Conservation (phyloP, 1,140 invertebrate species). For the Drosophila repletoides region DNA sequence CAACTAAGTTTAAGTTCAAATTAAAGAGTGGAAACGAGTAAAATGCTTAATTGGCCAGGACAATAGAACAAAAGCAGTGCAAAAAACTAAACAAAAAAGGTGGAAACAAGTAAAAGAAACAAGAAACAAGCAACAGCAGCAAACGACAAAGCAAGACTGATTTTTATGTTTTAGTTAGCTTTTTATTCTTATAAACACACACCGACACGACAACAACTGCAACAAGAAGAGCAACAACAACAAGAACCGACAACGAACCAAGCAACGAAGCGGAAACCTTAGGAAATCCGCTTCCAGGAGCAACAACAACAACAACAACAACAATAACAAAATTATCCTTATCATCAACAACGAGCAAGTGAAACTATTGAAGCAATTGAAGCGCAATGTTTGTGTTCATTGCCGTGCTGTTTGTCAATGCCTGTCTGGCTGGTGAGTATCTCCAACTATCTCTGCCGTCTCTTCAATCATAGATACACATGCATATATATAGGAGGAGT, state of each 20-base stretch:
- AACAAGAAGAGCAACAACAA: conserved; percentile 11
- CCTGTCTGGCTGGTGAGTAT: conserved; percentile 79
- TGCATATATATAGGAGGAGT: neutral
- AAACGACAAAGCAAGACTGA: conserved; percentile 71
- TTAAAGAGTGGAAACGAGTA: conserved; percentile 27
- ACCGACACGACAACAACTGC: conserved; percentile 27
- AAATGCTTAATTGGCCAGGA: conserved; percentile 31
- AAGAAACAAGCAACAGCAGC: conserved; percentile 11
- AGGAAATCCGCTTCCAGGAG: conserved; percentile 40
- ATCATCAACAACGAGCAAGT: conserved; percentile 16
- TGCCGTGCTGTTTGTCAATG: conserved; percentile 75
- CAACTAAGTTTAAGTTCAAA: conserved; percentile 43
- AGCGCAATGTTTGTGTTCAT: conserved; percentile 75
- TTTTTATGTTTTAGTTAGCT: conserved; percentile 78
- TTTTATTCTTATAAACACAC: conserved; percentile 45
- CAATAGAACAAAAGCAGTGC: conserved; percentile 3
- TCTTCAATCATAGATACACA: too few species aligned
- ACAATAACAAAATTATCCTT: conserved; percentile 5
- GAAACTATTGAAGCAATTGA: conserved; percentile 47
- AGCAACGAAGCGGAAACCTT: conserved; percentile 46
- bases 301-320: conserved; percentile 35
- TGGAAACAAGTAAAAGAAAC: conserved; percentile 3
- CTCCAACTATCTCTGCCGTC: too few species aligned
- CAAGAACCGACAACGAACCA: conserved; percentile 19
- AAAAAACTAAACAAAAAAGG: conserved; percentile 1